These are phyloP conservation scores for Leptarthrus brevirostris DNA, from an alignment of 2,888 invertebrate species.

Conservation along the genomic window DNA sequence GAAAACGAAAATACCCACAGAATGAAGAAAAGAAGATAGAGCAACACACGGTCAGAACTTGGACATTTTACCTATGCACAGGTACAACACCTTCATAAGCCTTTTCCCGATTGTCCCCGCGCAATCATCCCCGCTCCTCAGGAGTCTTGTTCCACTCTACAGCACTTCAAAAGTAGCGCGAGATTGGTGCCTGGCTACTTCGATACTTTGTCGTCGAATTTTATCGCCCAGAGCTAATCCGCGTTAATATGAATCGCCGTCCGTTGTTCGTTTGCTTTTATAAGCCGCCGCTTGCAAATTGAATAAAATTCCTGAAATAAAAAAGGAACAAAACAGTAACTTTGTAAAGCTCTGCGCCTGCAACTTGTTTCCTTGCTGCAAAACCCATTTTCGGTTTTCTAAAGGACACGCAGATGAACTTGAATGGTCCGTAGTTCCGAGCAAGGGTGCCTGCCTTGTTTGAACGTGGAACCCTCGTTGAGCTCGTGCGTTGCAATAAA, in stretches of 20 bases:
- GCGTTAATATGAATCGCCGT: slow-evolving; percentile 24
- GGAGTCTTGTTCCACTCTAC: background rate
- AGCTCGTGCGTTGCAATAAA: slow-evolving; percentile 36
- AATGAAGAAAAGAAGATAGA: slow-evolving; percentile 7
- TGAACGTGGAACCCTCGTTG: background rate
- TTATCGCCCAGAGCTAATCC: slow-evolving; percentile 48
- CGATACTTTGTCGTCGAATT: slow-evolving; percentile 45
- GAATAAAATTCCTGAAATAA: slow-evolving; percentile 35
- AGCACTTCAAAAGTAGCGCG: background rate
- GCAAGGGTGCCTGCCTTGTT: background rate
- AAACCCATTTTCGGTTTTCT: background rate
- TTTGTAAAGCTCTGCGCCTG: slow-evolving; percentile 6
- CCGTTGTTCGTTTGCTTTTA: slow-evolving; percentile 16
- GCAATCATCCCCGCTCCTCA: background rate
- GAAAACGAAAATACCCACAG: slow-evolving; percentile 33
- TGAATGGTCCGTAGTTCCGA: slow-evolving; percentile 33
- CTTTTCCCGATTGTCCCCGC: no score
- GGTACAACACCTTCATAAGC: background rate
- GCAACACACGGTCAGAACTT: background rate
- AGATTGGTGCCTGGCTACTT: slow-evolving; percentile 7
- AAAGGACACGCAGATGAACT: slow-evolving; percentile 12
- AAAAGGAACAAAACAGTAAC: background rate
- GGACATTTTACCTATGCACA: background rate
- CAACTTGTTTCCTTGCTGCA: background rate
- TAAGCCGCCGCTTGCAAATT: slow-evolving; percentile 36